Conservation (phyloP, 2,797 vertebrate genomes). For the Bufotes viridis region DNA sequence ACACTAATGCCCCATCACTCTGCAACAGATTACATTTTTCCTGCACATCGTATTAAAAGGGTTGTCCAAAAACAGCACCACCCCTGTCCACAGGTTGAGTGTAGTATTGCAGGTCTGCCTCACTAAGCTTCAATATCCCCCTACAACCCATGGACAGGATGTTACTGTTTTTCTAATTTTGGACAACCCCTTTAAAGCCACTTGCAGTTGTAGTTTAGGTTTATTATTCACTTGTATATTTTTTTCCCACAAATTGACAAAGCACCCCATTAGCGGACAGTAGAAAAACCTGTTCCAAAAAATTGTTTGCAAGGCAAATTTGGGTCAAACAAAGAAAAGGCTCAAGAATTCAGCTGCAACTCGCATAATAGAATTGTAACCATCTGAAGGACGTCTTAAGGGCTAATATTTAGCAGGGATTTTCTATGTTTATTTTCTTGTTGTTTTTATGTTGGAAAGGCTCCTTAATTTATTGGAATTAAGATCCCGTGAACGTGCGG, state of each 20-base stretch:
- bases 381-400: not conserved
- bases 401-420: not conserved
- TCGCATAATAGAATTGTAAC: not conserved
- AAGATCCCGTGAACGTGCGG: constrained; percentile 8
- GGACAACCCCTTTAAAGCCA: too few relatives aligned
- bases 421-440: not conserved
- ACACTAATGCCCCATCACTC: too few relatives aligned
- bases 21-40: not conserved
- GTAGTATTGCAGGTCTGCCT: too few relatives aligned
- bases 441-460: not conserved
- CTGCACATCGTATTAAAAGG: too few relatives aligned
- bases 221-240: not conserved
- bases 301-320: not conserved
- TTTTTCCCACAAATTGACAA: not conserved
- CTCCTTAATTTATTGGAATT: constrained; percentile 43
- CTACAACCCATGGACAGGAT: too few relatives aligned
- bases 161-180: too few relatives aligned
- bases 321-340: not conserved
- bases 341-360: not conserved
- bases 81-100: too few relatives aligned
- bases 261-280: not conserved
- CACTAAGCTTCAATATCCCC: too few relatives aligned
- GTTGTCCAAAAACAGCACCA: too few relatives aligned
- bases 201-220: not conserved
- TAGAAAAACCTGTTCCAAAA: not conserved